These are phyloP conservation scores for Heterocephalus glaber DNA, from an alignment of 2,113 vertebrate species.

Conservation along the genomic window DNA sequence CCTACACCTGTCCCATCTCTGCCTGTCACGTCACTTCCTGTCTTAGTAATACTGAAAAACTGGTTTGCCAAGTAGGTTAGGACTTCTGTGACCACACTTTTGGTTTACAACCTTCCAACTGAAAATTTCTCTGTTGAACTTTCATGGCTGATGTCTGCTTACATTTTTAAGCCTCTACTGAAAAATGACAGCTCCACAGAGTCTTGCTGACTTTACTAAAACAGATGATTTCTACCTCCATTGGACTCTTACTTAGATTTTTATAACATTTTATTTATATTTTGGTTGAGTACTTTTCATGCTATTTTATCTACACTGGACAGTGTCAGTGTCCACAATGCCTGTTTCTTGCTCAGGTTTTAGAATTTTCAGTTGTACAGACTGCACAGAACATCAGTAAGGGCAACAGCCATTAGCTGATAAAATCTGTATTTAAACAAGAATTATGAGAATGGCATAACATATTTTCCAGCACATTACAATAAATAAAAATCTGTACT, in stretches of 20 bases:
- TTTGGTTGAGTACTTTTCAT: neutral
- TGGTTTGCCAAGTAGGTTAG: neutral
- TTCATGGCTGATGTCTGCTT: neutral
- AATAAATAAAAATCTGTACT: neutral
- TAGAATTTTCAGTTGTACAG: neutral
- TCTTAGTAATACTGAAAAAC: neutral
- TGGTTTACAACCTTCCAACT: neutral
- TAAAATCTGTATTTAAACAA: neutral
- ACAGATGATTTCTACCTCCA: neutral
- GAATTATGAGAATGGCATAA: neutral
- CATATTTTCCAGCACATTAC: neutral
- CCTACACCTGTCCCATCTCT: neutral
- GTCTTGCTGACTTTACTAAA: neutral
- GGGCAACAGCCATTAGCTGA: neutral
- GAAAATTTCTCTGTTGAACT: neutral
- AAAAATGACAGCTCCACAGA: neutral
- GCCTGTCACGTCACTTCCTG: neutral
- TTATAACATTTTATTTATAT: constrained; percentile 1
- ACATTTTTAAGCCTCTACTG: neutral
- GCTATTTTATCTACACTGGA: neutral
- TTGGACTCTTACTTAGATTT: neutral
- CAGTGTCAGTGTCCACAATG: neutral
- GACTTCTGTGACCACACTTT: neutral
- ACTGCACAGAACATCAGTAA: neutral
- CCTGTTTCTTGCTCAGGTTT: neutral